A percentile compares a stretch with the other conserved stretches of the same genome.
Conservation (phyloP, 2,113 vertebrate genomes). For the Prunella himalayana region DNA sequence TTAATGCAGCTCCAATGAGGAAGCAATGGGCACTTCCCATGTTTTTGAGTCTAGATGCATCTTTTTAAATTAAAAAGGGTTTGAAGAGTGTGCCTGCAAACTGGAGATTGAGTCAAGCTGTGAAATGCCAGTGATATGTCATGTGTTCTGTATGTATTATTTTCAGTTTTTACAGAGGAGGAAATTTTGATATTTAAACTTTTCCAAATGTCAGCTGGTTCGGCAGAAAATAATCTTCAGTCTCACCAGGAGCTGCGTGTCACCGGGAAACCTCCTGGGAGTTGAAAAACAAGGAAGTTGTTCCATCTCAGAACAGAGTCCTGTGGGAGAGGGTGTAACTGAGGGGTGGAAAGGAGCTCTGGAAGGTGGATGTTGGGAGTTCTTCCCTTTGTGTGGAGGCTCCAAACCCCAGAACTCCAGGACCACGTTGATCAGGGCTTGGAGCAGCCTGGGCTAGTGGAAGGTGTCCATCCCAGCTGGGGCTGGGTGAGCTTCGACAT, state of each 20-base stretch:
- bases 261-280: neutral
- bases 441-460: fast-evolving
- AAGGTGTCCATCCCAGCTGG: neutral
- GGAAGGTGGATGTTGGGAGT: neutral
- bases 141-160: slow-evolving; percentile 16
- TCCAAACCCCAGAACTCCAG: neutral
- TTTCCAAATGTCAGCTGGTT: slow-evolving; percentile 31
- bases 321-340: fast-evolving
- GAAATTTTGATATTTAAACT: slow-evolving; percentile 37
- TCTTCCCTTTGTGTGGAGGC: fast-evolving
- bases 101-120: neutral
- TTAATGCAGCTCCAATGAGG: neutral
- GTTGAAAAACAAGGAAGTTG: neutral
- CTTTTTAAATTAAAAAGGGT: neutral
- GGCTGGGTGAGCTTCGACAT: neutral
- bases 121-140: slow-evolving; percentile 17
- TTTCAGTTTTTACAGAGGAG: slow-evolving; percentile 48
- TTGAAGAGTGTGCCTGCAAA: neutral
- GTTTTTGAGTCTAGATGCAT: neutral
- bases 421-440: fast-evolving
- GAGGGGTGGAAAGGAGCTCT: neutral
- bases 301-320: neutral
- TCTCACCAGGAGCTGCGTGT: neutral
- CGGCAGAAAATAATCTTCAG: neutral
- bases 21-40: neutral